Evolutionary conservation across 2,888 invertebrate species (phyloP), one percentile per base, ranked within the genome.

Genomic region (Leucoma salicis): DNA sequence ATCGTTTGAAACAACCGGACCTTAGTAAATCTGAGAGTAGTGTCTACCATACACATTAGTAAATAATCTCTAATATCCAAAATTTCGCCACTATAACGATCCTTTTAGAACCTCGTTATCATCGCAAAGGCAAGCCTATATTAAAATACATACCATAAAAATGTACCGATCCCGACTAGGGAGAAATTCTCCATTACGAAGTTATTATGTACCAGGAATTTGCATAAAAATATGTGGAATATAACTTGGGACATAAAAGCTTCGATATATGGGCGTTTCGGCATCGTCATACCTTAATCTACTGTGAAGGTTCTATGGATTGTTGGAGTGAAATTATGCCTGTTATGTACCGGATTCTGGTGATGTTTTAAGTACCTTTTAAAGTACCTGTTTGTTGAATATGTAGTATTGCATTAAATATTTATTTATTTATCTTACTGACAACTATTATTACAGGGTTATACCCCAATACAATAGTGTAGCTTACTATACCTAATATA

Each of bases 211-310:
- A 39, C 37, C 36, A 42, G 35, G 56, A 53, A 62, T 61, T 53
- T 58, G 45, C 63, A 53, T 54, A 43, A 50, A 53, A 51, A 46
- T 58, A 54, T 52, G 45, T 42, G 39, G 35, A 35, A 27, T 42
- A 60, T 48, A 49, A 35, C 39, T 29, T 10, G 37, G 18, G 4
- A 11, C 12, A 13, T 25, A 31, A 34, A 29, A 35, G 25, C 24
- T 14, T 32, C 14, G 8, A 24, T 21, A 14, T 40, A 28, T 21
- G 34, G 28, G 24, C 16, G 35, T 48, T 41, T 41, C 25, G 41
- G 32, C 35, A 33, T 41, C 44, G 35, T 32, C 44, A 48, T 48
- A 35, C 18, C 21, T 39, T 44, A 48, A 48, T 44, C 42, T 41
- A 39, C 14, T 36, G 38, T 38, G 32, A 27, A 39, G 27, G 44